A percentile compares a stretch with the other conserved stretches of the same genome.
Conservation (phyloP, 1,140 invertebrate species). For the Hestina assimilis region DNA sequence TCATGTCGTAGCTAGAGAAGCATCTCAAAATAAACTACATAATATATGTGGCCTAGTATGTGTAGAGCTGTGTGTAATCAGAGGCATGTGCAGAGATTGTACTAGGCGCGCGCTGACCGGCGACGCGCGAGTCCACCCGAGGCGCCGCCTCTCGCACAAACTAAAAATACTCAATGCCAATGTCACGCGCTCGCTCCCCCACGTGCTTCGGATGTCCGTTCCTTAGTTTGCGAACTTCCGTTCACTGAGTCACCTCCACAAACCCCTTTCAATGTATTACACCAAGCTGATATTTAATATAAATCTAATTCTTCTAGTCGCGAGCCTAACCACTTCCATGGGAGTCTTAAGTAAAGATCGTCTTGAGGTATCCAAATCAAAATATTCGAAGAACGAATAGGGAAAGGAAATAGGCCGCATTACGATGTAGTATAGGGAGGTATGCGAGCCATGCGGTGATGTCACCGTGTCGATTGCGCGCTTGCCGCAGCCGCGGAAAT, state of each 20-base stretch:
- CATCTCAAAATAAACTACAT: background rate
- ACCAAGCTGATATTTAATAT: too few species aligned
- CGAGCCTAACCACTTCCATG: background rate
- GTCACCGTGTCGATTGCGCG: constrained; percentile 8
- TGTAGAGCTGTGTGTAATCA: background rate
- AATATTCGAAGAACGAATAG: constrained; percentile 36
- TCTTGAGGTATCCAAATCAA: constrained; percentile 1
- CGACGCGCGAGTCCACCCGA: background rate
- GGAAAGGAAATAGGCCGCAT: constrained; percentile 2
- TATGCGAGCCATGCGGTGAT: background rate
- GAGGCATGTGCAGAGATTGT: background rate
- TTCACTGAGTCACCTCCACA: background rate
- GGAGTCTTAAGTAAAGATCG: background rate
- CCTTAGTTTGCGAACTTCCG: constrained; percentile 2
- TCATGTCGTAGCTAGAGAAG: background rate
- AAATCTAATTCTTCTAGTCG: too few species aligned
- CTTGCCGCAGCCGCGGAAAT: background rate
- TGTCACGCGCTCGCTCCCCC: constrained; percentile 2
- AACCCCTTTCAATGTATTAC: too few species aligned
- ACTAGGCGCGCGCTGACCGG: background rate
- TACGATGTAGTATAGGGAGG: background rate
- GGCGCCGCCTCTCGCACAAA: background rate
- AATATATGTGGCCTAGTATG: background rate
- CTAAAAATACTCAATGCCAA: constrained; percentile 26
- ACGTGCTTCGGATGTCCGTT: constrained; percentile 13